Base-by-base conservation (phyloP, 2,113 vertebrate genomes). In the Pongo pygmaeus region DNA sequence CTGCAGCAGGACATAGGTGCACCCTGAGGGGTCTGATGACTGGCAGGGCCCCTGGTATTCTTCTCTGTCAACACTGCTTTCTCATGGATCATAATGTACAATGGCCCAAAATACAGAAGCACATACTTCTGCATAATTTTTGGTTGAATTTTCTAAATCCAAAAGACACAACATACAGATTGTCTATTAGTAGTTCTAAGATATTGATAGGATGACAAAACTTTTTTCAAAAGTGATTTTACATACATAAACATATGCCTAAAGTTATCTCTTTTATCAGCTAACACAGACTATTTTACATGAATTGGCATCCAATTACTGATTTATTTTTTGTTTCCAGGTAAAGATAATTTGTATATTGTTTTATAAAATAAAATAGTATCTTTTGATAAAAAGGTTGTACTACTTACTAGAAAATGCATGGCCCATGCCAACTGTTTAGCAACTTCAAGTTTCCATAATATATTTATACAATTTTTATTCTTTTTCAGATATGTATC, bases 391-490 rank as follows among this genome's bases (percentile, higher is more conserved):
- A 85, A 86, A 77, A 91, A 84, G 32, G 94, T 97, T 38, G n/a
- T 83, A 94, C 32, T 95, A 98, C 99, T 99, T 98, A 99, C 99
- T 98, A 99, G 99, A 98, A 99, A 99, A 97, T 99, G 99, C 99
- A 99, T 99, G 13, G 99, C 99, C 99, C 99, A 99, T 48, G 99
- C 99, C 59, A 99, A 97, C 96, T 99, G 99, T 96, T 99, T 99
- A 84, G 99, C 99, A 97, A 99, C 99, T 98, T 99, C 99, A 79
- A 99, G 98, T 97, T 99, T 99, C 99, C 99, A 99, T 96, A 99
- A 99, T 97, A 99, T 99, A 98, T 99, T 99, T 92, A 99, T 99
- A 93, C 93, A 93, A 94, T 98, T 99, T 98, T 99, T 99, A 85
- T 99, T 99, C 98, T 99, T 99, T 97, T 99, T 99, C 98, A 99